phyloP scores from a whole-genome alignment of 2,888 invertebrate genomes.

The Pollenia amentaria region DNA sequence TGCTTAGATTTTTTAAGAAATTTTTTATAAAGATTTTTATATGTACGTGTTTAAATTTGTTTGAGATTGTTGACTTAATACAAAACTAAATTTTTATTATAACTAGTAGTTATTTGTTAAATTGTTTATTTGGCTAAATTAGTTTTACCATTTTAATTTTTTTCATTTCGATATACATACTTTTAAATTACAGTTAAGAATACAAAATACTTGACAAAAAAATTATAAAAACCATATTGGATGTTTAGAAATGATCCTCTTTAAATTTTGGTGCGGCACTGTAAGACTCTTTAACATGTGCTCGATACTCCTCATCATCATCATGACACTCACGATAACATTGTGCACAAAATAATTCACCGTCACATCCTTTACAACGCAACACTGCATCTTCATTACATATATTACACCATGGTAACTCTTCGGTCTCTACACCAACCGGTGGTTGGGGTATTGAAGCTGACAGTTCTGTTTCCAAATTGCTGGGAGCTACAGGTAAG shows the following conservation, averaged over 20 bases:
- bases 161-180: constrained; percentile 26
- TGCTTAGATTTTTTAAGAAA: constrained; percentile 1
- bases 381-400: constrained; percentile 92
- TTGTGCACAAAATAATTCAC: constrained; percentile 91
- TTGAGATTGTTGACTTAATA: constrained; percentile 18
- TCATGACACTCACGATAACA: constrained; percentile 91
- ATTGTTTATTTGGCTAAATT: constrained; percentile 22
- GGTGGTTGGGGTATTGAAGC: constrained; percentile 75
- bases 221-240: constrained; percentile 31
- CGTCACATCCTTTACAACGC: constrained; percentile 91
- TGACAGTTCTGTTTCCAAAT: constrained; percentile 83
- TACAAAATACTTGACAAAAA: constrained; percentile 54
- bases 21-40: constrained; percentile 5
- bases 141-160: constrained; percentile 32
- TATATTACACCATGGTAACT: constrained; percentile 93
- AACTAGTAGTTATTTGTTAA: constrained; percentile 6
- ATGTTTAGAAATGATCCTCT: constrained; percentile 81
- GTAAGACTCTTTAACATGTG: constrained; percentile 80
- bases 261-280: constrained; percentile 81
- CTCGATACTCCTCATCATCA: constrained; percentile 86
- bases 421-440: constrained; percentile 83
- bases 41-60: background rate
- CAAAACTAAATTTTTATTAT: constrained; percentile 4
- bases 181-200: constrained; percentile 54
- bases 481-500: constrained; percentile 84